Evolutionary conservation across 1,140 invertebrate genomes (phyloP).

Genomic region (Helicoverpa zea): DNA sequence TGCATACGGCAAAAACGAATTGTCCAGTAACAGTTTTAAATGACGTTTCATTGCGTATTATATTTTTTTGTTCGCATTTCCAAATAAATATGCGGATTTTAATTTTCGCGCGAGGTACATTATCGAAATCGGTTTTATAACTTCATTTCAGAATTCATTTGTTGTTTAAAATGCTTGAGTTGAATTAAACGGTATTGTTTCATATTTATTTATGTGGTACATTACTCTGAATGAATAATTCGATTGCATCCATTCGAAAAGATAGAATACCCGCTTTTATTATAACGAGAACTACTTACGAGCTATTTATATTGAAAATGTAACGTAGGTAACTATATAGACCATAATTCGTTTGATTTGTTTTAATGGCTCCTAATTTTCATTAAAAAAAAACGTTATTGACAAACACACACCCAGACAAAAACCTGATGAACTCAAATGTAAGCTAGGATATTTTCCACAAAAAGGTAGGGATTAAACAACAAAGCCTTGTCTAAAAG

Average conservation of each 20-base stretch:
- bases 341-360: not conserved
- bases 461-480: not conserved
- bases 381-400: no score
- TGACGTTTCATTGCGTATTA: conserved; percentile 5
- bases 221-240: no score
- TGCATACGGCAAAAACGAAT: conserved; percentile 38
- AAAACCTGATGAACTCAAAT: not conserved
- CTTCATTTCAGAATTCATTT: not conserved
- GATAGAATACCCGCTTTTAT: not conserved
- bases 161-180: not conserved
- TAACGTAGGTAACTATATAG: not conserved
- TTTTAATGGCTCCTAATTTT: no score
- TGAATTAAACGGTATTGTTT: not conserved
- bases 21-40: conserved; percentile 40
- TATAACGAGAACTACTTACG: not conserved
- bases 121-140: not conserved
- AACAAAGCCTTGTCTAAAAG: conserved; percentile 5
- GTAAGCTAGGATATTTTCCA: not conserved
- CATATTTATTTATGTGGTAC: not conserved
- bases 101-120: conserved; percentile 8
- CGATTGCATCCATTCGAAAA: not conserved
- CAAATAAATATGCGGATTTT: conserved; percentile 14
- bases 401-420: not conserved
- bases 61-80: conserved; percentile 12
- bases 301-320: not conserved